phyloP scores from a whole-genome alignment of 2,888 invertebrate species.

The Agrilus mali region DNA sequence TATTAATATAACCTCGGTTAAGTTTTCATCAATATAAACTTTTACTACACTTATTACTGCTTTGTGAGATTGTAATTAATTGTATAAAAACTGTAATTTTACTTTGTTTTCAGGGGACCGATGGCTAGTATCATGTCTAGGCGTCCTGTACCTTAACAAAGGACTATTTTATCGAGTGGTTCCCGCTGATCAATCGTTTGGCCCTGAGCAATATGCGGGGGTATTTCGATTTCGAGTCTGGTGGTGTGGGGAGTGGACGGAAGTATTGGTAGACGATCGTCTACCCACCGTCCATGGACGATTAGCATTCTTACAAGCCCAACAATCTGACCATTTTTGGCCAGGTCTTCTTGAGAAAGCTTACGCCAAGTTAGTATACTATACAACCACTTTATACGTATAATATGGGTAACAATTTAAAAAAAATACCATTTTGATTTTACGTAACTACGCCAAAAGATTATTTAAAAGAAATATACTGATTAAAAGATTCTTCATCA shows the following conservation, averaged over 20 bases:
- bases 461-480: too few species aligned
- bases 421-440: too few species aligned
- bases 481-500: too few species aligned
- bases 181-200: conserved; percentile 78
- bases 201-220: conserved; percentile 56
- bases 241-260: conserved; percentile 92
- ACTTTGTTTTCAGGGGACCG: conserved; percentile 56
- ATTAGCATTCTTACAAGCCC: conserved; percentile 74
- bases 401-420: too few species aligned
- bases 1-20: too few species aligned
- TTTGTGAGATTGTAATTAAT: too few species aligned
- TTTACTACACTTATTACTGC: too few species aligned
- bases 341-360: conserved; percentile 84
- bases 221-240: conserved; percentile 81
- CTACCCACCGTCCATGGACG: conserved; percentile 79
- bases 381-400: too few species aligned
- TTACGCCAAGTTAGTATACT: conserved; percentile 66
- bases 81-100: neutral
- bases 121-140: conserved; percentile 82
- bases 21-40: too few species aligned
- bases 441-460: too few species aligned
- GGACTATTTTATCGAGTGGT: conserved; percentile 85
- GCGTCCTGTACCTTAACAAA: conserved; percentile 71
- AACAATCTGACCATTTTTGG: conserved; percentile 75
- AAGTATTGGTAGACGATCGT: conserved; percentile 79